These are phyloP conservation scores for Phalacrocorax brasilianus DNA, from an alignment of 2,113 vertebrate species.

Conservation along the genomic window DNA sequence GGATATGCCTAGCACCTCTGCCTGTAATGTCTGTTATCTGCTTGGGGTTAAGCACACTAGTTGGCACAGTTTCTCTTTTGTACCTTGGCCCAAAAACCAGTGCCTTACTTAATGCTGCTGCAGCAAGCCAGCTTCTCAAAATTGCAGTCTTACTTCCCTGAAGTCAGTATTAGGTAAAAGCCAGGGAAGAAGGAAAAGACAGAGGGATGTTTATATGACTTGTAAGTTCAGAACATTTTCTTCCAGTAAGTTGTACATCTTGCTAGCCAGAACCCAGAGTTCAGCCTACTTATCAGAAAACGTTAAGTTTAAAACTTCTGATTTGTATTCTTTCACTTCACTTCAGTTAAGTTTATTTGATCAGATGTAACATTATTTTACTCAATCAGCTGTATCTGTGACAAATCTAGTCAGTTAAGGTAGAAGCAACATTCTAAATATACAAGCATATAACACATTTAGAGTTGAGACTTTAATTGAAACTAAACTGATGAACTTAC, in stretches of 20 bases:
- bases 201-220: not conserved
- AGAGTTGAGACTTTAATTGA: not conserved
- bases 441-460: not conserved
- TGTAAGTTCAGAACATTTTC: conserved; percentile 16
- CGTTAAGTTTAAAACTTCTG: not conserved
- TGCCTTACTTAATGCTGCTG: not conserved
- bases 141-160: not conserved
- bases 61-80: not conserved
- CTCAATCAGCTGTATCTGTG: not conserved
- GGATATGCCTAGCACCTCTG: not conserved
- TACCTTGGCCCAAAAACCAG: not conserved
- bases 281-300: not conserved
- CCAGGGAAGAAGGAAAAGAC: not conserved
- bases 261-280: not conserved
- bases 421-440: not conserved
- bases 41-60: not conserved
- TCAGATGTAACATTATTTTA: not conserved
- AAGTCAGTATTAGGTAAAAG: not conserved
- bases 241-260: not conserved
- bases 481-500: not conserved
- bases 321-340: not conserved
- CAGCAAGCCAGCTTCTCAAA: not conserved
- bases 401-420: not conserved
- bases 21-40: not conserved
- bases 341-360: not conserved